Evolutionary conservation across 2,888 invertebrate species (phyloP), one percentile per base, ranked within the genome.

Genomic region (Leptarthrus brevirostris): DNA sequence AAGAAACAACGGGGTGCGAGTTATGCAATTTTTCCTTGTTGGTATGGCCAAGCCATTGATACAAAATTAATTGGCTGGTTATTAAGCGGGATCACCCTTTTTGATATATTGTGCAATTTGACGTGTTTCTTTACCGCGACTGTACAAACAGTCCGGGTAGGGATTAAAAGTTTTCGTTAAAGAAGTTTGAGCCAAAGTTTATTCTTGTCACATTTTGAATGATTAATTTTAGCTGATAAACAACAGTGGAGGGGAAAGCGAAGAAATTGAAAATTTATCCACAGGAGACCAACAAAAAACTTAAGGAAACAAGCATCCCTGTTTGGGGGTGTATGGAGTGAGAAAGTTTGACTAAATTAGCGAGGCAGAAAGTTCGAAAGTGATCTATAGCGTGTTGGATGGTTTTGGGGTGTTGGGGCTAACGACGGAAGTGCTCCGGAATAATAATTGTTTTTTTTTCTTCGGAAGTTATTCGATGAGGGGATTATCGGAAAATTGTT

Each of bases 341-440:
- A 75, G 66, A 75, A 75, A 75, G 74, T 75, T 75, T 75, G 73
- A 74, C 74, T 73, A 75, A 75, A 75, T 75, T 75, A 75, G 75
- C 74, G 69, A 71, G 66, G 72, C 66, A 75, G 64, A 72, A 75
- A 75, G 75, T 75, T 75, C 72, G 70, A 74, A 75, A 75, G 73
- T 75, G 75, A 75, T 75, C 73, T 75, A 75, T 75, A 61, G 70
- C 74, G 18, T 34, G 26, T 44, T 66, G 47, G 20, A 49, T 30
- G 66, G 14, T 30, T 66, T 66, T 8, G 34, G 24, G 26, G 47
- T 14, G 16, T 14, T 47, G 10, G 22, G 26, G 24, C 22, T 66
- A 47, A 66, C 22, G 26, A 66, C 44, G 66, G 66, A 49, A 66
- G 66, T 66, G 66, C 26, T 44, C 47, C 47, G 49, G 49, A 66